Evolutionary conservation across 2,888 invertebrate species (phyloP), one percentile per base, ranked within the genome.

Genomic region (Drosophila dives): DNA sequence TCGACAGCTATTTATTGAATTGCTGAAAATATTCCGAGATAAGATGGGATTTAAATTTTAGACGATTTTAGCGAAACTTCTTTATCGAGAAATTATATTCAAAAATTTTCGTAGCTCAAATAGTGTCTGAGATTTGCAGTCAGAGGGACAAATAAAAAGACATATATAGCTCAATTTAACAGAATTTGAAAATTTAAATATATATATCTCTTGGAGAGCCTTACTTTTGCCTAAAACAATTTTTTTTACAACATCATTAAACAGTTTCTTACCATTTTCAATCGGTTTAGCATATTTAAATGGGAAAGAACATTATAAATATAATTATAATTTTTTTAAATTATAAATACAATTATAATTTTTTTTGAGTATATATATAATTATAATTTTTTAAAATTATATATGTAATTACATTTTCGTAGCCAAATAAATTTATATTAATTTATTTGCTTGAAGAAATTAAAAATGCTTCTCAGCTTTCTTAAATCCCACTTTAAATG

Each of bases 11-110:
- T 45, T 45, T 45, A 20, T 12, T 45, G 0, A 45, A 20, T 20
- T 20, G 0, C 20, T 7, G 20, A 3, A 0, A 45, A 45, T 20
- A 12, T 3, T 20, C 1, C 12, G 3, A 3, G 42, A 20, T 42
- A 12, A 20, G 1, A 12, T 20, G 7, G 12, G 7, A 12, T 8
- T 0, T 0, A 2, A 17, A 17, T 8, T 8, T 17, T 2, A 3
- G 17, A 38, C 38, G 12, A 12, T 34, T 12, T 12, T 34, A 5
- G 34, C 4, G 12, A 34, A 12, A 34, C 12, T 34, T 15, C 36
- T 15, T 12, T 3, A 2, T 6, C 11, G 20, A 20, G 12, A 42
- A 20, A 20, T 12, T 42, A 12, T 42, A 0, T 40, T 10, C n/a
- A 10, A n/a, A n/a, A 40, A 40, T 23, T 15, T 23, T 20, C 8